phyloP scores from a whole-genome alignment of 2,888 invertebrate species.

The Tipula vernalis region DNA sequence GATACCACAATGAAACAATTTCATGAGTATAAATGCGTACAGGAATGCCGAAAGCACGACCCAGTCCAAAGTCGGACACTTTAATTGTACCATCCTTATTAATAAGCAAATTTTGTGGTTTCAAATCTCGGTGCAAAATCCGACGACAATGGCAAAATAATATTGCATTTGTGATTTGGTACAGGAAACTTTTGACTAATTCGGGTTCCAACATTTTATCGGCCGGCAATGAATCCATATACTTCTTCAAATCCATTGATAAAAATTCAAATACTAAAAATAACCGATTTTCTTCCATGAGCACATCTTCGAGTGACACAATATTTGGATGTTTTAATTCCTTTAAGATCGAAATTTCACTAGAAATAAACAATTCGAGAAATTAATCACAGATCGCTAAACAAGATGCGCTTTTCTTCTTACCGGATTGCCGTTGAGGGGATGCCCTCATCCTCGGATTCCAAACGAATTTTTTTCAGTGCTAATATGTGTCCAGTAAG shows the following conservation, averaged over 20 bases:
- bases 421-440: slow-evolving; percentile 88
- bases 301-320: slow-evolving; percentile 85
- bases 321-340: slow-evolving; percentile 92
- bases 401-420: neutral
- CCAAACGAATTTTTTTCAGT: slow-evolving; percentile 93
- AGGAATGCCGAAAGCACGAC: slow-evolving; percentile 91
- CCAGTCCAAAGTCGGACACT: slow-evolving; percentile 97
- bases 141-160: slow-evolving; percentile 87
- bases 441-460: slow-evolving; percentile 94
- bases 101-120: slow-evolving; percentile 93
- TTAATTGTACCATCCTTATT: slow-evolving; percentile 86
- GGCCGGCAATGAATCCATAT: slow-evolving; percentile 74
- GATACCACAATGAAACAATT: slow-evolving; percentile 95
- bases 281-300: slow-evolving; percentile 87
- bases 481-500: slow-evolving; percentile 83
- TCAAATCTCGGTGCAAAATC: slow-evolving; percentile 85
- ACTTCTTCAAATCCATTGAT: slow-evolving; percentile 93
- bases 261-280: slow-evolving; percentile 95
- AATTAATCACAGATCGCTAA: too few relatives aligned
- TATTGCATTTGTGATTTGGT: slow-evolving; percentile 75
- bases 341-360: slow-evolving; percentile 91
- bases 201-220: slow-evolving; percentile 69
- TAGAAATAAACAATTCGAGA: slow-evolving; percentile 25
- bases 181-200: slow-evolving; percentile 76
- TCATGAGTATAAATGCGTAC: slow-evolving; percentile 88